Evolutionary conservation across 2,888 invertebrate species (phyloP), one percentile per base, ranked within the genome.

Genomic region (Drosophila barbarae): DNA sequence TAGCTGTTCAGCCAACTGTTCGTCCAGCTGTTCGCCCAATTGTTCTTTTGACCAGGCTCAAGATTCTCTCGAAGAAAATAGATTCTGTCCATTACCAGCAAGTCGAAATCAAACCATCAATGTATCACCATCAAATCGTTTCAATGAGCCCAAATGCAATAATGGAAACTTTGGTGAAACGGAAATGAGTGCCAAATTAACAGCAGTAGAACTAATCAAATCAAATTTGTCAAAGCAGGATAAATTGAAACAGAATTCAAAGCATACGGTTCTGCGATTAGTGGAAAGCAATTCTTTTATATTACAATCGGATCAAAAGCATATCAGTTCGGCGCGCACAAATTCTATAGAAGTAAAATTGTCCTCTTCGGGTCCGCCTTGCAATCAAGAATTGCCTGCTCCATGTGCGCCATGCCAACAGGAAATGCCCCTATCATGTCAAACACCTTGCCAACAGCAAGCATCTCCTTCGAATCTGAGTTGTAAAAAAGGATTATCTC

Each of bases 211-310:
- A 2, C n/a, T 5, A 26, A 26, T 9, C 2, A 9, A 5, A n/a
- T 9, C 50, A 8, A 9, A 3, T 2, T 26, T n/a, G 5, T 10
- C 26, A 5, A 18, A n/a, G 4, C 44, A 51, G 18, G 10, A 26
- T 7, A 26, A 26, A 26, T 1, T 7, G 26, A 26, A 7, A 6
- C 5, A 18, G 8, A 18, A 2, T 7, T 18, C 28, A 12, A 39
- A 39, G 21, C 3, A 13, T 2, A 13, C 18, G 18, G 10, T 0
- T 10, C 1, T 15, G 10, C 6, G 2, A 0, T 2, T 4, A 12
- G 28, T 7, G 7, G 2, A 18, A 30, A 8, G 7, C 12, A 30
- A 18, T 12, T 46, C 28, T 8, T 8, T 13, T 0, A 8, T 8
- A 13, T 8, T 18, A 8, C 28, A 28, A 18, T 18, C 46, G 18